Evolutionary conservation across 1,140 invertebrate species (phyloP), one percentile per base, ranked within the genome.

Genomic region (Marisa cornuarietis): DNA sequence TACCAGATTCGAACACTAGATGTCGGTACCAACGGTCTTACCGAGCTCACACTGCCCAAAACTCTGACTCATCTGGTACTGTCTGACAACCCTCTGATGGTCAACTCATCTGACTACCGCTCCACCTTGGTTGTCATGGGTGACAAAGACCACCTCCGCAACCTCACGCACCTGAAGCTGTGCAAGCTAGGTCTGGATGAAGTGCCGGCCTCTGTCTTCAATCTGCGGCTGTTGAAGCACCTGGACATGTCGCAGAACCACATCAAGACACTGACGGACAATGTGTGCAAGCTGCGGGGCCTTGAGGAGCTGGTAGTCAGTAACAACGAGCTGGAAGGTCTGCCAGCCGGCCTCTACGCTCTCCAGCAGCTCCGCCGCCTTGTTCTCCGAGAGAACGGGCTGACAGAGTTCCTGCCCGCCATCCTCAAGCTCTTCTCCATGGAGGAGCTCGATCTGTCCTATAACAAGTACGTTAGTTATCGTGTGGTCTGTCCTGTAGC

Each of bases 221-320:
- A 88, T 72, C 83, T 89, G 42, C 82, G 88, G 9, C 81, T 87
- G 71, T 79, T 90, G 20, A 85, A 84, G 65, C 78, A 85, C 51
- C 82, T 90, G 6, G 83, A 88, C 66, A 77, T 90, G 2, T 88
- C 89, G 0, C 85, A 89, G 65, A 90, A 90, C 79, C 42, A 80
- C 26, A 74, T 90, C 22, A 86, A 83, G 61, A 80, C 76, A 7
- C 82, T 90, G 1, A 83, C 85, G 20, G 85, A 87, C 52, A 82
- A 84, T 61, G 71, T 89, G 16, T 84, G 85, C 72, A 90, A 89
- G 78, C 79, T 90, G 58, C 82, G 82, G 71, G 82, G 79, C 5
- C 71, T 90, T n/a, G 83, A 85, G 71, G 79, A 80, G 5, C 71
- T 90, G 42, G 84, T 85, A 31, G 86, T 83, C 4, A 83, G 82